Evolutionary conservation across 2,113 vertebrate species (phyloP), one percentile per base, ranked within the genome.

Genomic region (Onychostruthus taczanowskii): DNA sequence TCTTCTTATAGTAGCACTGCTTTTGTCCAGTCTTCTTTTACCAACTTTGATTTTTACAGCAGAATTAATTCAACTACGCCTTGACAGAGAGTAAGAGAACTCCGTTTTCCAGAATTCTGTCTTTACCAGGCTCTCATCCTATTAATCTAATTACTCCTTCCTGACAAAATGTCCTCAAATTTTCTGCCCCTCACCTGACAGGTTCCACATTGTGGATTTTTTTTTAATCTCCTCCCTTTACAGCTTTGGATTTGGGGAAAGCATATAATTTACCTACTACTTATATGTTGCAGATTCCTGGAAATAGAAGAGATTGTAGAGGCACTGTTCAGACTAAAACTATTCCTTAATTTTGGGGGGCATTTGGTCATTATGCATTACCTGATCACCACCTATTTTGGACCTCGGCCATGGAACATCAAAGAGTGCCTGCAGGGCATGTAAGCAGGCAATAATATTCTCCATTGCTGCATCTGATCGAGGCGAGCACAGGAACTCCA

Each of bases 401-500:
- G 98, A 98, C 59, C 98, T 98, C 6, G 98, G 98, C 99, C 99
- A 99, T 2, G 98, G 95, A 74, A 98, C 97, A 53, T 99, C 98
- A 0, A 99, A 97, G 79, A 99, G 98, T 28, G 97, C 97, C 94
- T 98, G 98, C 49, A 99, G 97, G 11, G 99, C 98, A 68, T 44
- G 97, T 83, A 99, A 96, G 95, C 99, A 99, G 79, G 98, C 98
- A 79, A 96, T 97, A 68, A 99, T 99, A 93, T 98, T 99, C 93
- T 99, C 99, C 98, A 98, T 98, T 92, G 99, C 98, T 95, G 98
- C 98, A 88, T 99, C 98, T 35, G 98, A 98, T 59, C 98, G 98
- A 17, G 98, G 98, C 28, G 98, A 99, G 93, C 99, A 99, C 22
- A 99, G 98, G 97, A 99, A 99, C 97, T 99, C 98, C 93, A 99